Percentiles rank a stretch among this genome's conserved stretches.
Evolutionary conservation across 35 echinoderm and acorn worm species (phyloP).

Genomic region (Lytechinus variegatus): DNA sequence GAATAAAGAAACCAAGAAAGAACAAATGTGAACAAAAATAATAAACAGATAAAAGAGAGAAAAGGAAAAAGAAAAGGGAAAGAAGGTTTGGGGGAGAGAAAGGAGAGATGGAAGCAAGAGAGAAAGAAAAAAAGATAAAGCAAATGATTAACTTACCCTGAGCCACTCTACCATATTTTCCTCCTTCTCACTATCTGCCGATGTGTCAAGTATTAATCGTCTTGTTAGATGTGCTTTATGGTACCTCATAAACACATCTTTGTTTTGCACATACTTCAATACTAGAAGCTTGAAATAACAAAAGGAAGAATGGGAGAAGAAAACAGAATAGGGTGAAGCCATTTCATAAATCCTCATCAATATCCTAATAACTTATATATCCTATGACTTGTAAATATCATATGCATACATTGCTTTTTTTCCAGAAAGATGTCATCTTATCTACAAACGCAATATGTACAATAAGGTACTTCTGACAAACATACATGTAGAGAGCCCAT

Average conservation of each 20-base stretch:
- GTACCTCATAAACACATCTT: slow-evolving; percentile 99
- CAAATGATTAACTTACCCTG: slow-evolving; percentile 71
- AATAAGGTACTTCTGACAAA: background rate
- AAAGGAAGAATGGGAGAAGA: background rate
- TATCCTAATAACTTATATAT: no score
- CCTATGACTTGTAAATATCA: no score
- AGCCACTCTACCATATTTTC: slow-evolving; percentile 99
- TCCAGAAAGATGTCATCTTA: no score
- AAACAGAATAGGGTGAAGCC: no score
- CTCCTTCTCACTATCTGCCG: slow-evolving; percentile 99
- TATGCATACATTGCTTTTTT: no score
- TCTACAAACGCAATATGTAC: background rate
- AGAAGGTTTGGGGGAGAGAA: no score
- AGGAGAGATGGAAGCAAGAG: no score
- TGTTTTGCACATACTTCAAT: slow-evolving; percentile 98
- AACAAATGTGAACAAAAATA: no score
- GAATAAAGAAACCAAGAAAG: no score
- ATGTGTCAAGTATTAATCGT: slow-evolving; percentile 94
- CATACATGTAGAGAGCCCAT: background rate
- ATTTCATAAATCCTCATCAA: no score
- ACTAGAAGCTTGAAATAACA: slow-evolving; percentile 77
- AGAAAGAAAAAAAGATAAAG: background rate
- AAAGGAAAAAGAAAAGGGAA: no score
- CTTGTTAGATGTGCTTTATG: slow-evolving; percentile 97
- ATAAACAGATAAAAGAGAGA: no score